Evolutionary conservation across 2,888 invertebrate genomes (phyloP).

Genomic region (Allolobophora icterica): DNA sequence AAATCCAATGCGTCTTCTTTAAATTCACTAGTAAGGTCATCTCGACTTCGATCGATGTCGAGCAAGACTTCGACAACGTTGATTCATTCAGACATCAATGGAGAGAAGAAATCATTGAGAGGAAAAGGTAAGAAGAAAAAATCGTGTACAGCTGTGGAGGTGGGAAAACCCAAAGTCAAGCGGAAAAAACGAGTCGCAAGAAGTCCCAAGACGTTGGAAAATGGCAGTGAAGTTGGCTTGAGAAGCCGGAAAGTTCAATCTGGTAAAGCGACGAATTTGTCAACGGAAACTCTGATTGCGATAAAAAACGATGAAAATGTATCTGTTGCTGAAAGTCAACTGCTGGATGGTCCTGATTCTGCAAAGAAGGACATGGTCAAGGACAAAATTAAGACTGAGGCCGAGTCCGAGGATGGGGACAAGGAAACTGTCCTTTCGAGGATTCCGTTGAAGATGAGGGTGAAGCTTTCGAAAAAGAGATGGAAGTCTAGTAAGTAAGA

Average conservation of each 20-base stretch:
- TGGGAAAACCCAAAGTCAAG: slow-evolving; percentile 17
- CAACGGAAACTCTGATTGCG: background rate
- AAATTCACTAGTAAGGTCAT: background rate
- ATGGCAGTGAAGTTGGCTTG: background rate
- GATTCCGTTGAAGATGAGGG: background rate
- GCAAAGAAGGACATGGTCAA: background rate
- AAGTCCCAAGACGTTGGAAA: background rate
- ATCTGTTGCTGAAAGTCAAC: background rate
- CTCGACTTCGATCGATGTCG: background rate
- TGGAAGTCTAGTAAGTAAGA: slow-evolving; percentile 6
- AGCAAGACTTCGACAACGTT: slow-evolving; percentile 5
- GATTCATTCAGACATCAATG: background rate
- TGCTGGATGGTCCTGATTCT: background rate
- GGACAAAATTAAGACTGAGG: background rate
- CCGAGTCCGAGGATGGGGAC: background rate
- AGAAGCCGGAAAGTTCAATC: background rate
- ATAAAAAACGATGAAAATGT: background rate
- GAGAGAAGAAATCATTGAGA: background rate
- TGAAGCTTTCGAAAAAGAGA: background rate
- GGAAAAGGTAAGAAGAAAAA: background rate
- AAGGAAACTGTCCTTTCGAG: background rate
- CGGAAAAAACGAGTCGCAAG: background rate
- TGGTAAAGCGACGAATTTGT: background rate
- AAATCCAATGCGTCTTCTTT: background rate
- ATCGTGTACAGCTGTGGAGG: background rate